Base-by-base conservation (phyloP, 2,888 invertebrate genomes). In the Germaria angustata region DNA sequence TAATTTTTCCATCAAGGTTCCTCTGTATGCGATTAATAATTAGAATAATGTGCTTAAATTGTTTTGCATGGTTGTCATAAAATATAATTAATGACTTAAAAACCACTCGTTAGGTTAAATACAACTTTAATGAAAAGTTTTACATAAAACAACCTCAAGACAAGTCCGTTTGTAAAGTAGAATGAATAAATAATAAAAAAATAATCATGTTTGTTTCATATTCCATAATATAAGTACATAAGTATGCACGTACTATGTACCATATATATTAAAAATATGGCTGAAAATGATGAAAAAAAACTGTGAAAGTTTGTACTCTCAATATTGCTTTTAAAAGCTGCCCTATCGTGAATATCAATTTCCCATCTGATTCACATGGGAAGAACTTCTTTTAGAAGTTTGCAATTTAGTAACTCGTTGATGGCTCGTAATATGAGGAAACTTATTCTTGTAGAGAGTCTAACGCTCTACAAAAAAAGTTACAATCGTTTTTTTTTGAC, bases 121-220 rank as follows among this genome's bases (percentile, higher is more conserved):
- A 17, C 11, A 36, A 34, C 9, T 13, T 34, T 9, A 44, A 28
- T 11, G 1, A 44, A 41, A 61, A 17, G 61, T 61, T 41, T 44
- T 61, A 61, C 61, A 61, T 46, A 63, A 46, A 63, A 17, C 46
- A 17, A 63, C 61, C 61, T 61, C 44, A 41, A 41, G 8, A 41
- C 61, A 41, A 24, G 61, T 17, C 15, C 11, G 22, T 9, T 57
- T 41, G 22, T 24, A 28, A 41, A 17, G 2, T 28, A 28, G 1
- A 61, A 28, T 17, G 1, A 2, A 61, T 55, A 34, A 55, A 34
- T 34, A 17, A 55, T 34, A n/a, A n/a, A 34, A 55, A 20, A 34
- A 4, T 13, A 13, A 24, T 49, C 13, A 24, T 49, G 24, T 49
- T n/a, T 13, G 13, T 11, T 22, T 49, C 24, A 24, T 24, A 49